Conservation (phyloP, 2,888 invertebrate genomes). For the Strigamia crassipes region DNA sequence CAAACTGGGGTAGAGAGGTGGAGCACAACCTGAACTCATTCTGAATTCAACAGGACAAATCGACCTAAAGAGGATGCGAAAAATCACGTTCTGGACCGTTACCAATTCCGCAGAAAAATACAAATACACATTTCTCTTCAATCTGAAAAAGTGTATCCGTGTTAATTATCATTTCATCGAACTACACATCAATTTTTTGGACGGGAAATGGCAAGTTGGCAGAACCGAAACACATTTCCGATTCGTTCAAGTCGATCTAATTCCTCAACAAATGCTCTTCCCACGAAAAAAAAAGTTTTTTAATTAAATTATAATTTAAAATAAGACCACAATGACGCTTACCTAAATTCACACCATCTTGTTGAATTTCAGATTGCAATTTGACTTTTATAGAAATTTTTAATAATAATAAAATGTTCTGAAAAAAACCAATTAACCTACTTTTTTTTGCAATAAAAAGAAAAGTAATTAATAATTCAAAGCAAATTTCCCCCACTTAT, state of each 20-base stretch:
- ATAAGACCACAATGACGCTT: too few relatives aligned
- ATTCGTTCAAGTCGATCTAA: too few relatives aligned
- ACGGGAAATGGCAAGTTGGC: too few relatives aligned
- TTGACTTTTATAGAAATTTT: too few relatives aligned
- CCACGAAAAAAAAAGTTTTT: too few relatives aligned
- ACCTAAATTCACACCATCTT: too few relatives aligned
- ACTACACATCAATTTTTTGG: too few relatives aligned
- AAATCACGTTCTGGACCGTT: not conserved
- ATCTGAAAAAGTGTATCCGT: not conserved
- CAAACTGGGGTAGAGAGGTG: not conserved
- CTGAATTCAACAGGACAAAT: slow-evolving; percentile 13
- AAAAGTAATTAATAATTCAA: not conserved
- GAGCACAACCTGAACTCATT: slow-evolving; percentile 24
- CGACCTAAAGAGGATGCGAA: slow-evolving; percentile 25
- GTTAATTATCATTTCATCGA: not conserved
- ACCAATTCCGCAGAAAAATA: not conserved
- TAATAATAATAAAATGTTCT: too few relatives aligned
- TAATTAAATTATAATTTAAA: too few relatives aligned
- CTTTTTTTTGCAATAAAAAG: not conserved
- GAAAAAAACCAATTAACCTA: not conserved
- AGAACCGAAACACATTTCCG: too few relatives aligned
- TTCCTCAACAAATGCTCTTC: too few relatives aligned
- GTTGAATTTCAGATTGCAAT: too few relatives aligned
- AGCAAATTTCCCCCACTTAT: slow-evolving; percentile 5
- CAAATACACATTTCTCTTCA: not conserved